These are phyloP conservation scores for Cephus rjabovi DNA, from an alignment of 2,888 invertebrate genomes.

Conservation along the genomic window DNA sequence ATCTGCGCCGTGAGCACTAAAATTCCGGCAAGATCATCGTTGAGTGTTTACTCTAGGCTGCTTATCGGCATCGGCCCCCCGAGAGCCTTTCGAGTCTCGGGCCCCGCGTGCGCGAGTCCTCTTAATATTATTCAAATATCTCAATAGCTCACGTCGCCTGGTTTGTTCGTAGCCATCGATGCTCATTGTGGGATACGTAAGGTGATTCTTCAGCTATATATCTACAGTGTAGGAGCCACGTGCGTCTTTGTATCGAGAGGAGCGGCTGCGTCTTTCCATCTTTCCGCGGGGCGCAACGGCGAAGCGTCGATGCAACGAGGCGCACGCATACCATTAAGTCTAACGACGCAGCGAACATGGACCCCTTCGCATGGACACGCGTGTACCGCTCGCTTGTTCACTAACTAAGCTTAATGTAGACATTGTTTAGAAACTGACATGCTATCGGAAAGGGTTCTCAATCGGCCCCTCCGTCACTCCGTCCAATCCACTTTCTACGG, in stretches of 20 bases:
- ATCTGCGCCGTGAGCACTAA: constrained; percentile 35
- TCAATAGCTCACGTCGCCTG: constrained; percentile 39
- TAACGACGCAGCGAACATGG: constrained; percentile 20
- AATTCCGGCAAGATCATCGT: constrained; percentile 33
- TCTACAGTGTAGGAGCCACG: constrained; percentile 22
- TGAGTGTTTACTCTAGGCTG: constrained; percentile 9
- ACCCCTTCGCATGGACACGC: constrained; percentile 5
- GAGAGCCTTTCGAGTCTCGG: neutral
- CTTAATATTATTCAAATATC: constrained; percentile 51
- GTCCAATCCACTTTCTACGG: too few relatives aligned
- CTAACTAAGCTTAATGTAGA: constrained; percentile 39
- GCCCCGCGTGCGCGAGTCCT: constrained; percentile 7
- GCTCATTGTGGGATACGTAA: constrained; percentile 15
- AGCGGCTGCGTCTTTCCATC: constrained; percentile 26
- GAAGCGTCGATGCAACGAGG: neutral
- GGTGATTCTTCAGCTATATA: neutral
- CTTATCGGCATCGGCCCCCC: constrained; percentile 16
- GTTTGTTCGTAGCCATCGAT: constrained; percentile 11
- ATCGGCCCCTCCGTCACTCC: neutral
- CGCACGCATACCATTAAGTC: constrained; percentile 21
- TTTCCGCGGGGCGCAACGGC: neutral
- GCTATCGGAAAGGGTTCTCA: constrained; percentile 29
- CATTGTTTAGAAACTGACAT: constrained; percentile 36
- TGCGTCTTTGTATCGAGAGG: constrained; percentile 47
- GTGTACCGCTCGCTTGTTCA: constrained; percentile 17